Evolutionary conservation across 2,888 invertebrate genomes (phyloP).

Genomic region (Drosophila kokeensis): DNA sequence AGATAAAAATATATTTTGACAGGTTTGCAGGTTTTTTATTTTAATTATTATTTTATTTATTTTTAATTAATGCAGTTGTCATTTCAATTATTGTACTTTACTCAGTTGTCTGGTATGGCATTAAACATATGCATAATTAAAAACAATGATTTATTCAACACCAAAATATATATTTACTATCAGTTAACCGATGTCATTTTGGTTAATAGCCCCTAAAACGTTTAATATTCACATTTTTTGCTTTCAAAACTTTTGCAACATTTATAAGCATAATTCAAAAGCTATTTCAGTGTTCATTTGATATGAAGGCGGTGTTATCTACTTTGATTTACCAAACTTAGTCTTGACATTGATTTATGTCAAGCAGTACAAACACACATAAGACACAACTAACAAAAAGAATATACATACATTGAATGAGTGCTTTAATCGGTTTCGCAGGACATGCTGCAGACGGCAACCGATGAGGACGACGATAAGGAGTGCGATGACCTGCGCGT

Average conservation of each 20-base stretch:
- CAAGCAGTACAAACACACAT: neutral
- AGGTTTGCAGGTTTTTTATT: neutral
- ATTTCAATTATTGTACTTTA: neutral
- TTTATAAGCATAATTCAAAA: too few relatives aligned
- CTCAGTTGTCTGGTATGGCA: neutral
- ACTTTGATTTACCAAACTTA: neutral
- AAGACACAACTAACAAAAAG: neutral
- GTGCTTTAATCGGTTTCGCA: slow-evolving; percentile 46
- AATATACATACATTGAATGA: slow-evolving; percentile 3
- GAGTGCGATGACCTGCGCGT: slow-evolving; percentile 85
- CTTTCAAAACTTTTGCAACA: neutral
- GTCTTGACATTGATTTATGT: slow-evolving; percentile 7
- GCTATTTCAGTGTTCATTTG: neutral
- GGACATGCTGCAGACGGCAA: slow-evolving; percentile 83
- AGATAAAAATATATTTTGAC: neutral
- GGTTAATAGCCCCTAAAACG: neutral
- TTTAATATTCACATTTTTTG: neutral
- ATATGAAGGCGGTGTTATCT: neutral
- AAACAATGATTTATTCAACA: neutral
- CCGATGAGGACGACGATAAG: slow-evolving; percentile 83
- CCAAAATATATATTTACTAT: neutral
- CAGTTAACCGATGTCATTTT: neutral
- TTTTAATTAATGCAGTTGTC: neutral
- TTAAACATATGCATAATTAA: neutral
- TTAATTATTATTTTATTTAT: neutral